Evolutionary conservation across 2,888 invertebrate genomes (phyloP), one percentile per base, ranked within the genome.

Genomic region (Cheilosia scutellata): DNA sequence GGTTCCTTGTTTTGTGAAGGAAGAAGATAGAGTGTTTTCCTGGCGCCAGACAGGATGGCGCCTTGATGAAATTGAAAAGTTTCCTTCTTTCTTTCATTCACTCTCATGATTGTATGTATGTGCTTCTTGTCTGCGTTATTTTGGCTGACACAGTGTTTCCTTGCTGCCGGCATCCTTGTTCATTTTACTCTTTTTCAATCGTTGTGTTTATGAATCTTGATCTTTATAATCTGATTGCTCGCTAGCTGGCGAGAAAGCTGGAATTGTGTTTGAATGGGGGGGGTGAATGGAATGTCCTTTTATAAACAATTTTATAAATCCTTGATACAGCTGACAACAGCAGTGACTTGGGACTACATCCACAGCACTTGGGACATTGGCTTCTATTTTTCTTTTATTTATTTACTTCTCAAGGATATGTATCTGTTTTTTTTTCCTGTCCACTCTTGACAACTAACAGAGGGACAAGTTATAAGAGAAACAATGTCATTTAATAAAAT

Each of bases 151-250:
- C 74, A 84, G 74, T 68, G 63, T 66, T 74, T 72, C 53, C 57
- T 60, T 51, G 80, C 55, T 58, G 44, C 51, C 47, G 71, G 80
- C 80, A 53, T 77, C 68, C 72, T 75, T 66, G 60, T 66, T 76
- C 60, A 80, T 75, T 84, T 55, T 29, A 7, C 60, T 68, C 51
- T 47, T 33, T 72, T 77, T 44, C 76, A 76, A 82, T 82, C 86
- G 76, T 29, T 86, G 82, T 86, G 86, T 82, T 86, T 86, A 86
- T 86, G 86, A 86, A 86, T 86, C 86, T 86, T 86, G 86, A 86
- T 86, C 86, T 72, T 68, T 72, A 82, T 86, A 86, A 86, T 86
- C 86, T 82, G 86, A 86, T 86, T 86, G 86, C 86, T 76, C 47
- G 55, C 47, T 53, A 5, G 3, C 47, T 13, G 3, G 70, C n/a